phyloP scores from a whole-genome alignment of 2,113 vertebrate genomes.

The Sterna hirundo region DNA sequence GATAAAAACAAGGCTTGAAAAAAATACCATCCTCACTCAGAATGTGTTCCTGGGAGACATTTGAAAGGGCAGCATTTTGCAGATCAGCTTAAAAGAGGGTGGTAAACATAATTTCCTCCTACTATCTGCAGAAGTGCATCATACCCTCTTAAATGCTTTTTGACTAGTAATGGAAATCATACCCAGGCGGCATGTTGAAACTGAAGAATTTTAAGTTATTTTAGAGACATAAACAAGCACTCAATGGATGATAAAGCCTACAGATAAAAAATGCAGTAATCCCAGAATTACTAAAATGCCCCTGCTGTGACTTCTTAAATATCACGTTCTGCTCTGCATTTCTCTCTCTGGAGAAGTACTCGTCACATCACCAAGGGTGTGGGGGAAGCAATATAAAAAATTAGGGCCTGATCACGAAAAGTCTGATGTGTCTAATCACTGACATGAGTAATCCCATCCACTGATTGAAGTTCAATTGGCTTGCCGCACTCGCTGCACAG shows the following conservation, averaged over 20 bases:
- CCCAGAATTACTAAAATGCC: neutral
- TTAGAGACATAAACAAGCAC: neutral
- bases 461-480: neutral
- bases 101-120: constrained; percentile 43
- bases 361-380: neutral
- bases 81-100: neutral
- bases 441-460: neutral
- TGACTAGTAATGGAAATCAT: neutral
- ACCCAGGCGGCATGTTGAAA: neutral
- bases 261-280: neutral
- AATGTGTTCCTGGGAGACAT: neutral
- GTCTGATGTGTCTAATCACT: neutral
- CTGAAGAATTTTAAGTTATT: neutral
- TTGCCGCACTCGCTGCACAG: neutral
- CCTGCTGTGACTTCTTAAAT: neutral
- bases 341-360: neutral
- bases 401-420: neutral
- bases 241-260: neutral
- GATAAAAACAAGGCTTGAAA: neutral
- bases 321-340: neutral
- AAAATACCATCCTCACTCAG: neutral
- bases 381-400: neutral
- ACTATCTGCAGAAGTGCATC: constrained; percentile 16
- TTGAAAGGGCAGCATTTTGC: constrained; percentile 29
- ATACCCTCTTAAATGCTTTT: neutral